Percentiles rank a stretch among this genome's conserved stretches.
Evolutionary conservation across 2,797 vertebrate species (phyloP).

Genomic region (Neosilurus hyrtlii): DNA sequence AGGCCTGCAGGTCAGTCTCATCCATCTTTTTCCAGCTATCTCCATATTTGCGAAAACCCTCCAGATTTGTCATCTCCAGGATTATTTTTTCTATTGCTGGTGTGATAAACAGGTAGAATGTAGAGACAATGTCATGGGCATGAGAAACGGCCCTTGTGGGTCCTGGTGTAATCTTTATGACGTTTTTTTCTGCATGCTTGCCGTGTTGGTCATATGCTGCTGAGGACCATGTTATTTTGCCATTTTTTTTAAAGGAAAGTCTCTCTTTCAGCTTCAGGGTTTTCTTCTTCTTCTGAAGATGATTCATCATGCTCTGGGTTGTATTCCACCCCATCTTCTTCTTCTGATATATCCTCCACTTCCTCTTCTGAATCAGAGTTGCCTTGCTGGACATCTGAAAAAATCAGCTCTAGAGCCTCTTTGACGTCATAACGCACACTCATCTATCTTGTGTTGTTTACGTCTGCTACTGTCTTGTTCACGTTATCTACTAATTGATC

Average conservation of each 20-base stretch:
- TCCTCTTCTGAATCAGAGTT: not conserved
- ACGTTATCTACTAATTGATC: too few relatives aligned
- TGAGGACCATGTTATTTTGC: not conserved
- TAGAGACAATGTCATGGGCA: conserved; percentile 31
- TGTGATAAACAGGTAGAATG: conserved; percentile 36
- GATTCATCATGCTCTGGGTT: too few relatives aligned
- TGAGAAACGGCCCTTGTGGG: conserved; percentile 2
- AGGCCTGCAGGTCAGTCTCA: too few relatives aligned
- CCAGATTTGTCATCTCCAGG: not conserved
- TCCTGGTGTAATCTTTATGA: not conserved
- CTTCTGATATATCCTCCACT: not conserved
- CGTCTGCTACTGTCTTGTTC: too few relatives aligned
- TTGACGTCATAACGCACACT: not conserved
- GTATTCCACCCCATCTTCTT: too few relatives aligned
- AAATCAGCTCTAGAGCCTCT: conserved; percentile 1
- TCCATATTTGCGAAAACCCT: too few relatives aligned
- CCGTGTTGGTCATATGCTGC: not conserved
- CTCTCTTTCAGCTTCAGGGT: too few relatives aligned
- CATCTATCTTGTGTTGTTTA: not conserved
- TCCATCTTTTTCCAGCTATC: too few relatives aligned
- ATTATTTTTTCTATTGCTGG: not conserved
- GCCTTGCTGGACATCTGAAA: not conserved
- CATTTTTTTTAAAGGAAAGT: too few relatives aligned
- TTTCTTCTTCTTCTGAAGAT: too few relatives aligned
- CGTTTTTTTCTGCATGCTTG: not conserved